Base-by-base conservation (phyloP, 2,888 invertebrate genomes). In the Stenichneumon culpator region DNA sequence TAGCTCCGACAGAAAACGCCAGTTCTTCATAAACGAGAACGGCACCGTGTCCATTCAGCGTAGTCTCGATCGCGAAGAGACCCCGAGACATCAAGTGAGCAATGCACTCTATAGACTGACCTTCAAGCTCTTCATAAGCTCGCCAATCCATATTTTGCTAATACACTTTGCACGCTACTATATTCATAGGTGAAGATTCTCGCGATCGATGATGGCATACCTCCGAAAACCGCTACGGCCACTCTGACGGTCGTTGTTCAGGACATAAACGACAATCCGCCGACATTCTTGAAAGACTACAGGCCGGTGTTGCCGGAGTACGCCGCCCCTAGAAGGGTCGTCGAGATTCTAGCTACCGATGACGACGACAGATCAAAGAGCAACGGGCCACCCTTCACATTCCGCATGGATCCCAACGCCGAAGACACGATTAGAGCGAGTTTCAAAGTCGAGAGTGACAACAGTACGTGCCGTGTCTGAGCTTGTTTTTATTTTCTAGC, bases 381-480 rank as follows among this genome's bases (percentile, higher is more conserved):
- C 91, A 99, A 99, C 93, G 99, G 99, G 0, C 99, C 99, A 60
- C 99, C 99, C n/a, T 99, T 99, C 95, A 97, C 98, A 90, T 97
- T 99, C 94, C 95, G 98, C 89, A 95, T 99, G 95, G 98, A 99
- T 92, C 98, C 98, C 54, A 98, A 98, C 89, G 98, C 98, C 3
- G 98, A 98, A 93, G 98, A 99, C 93, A 97, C 98, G 87, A 98
- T 99, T 87, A 96, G 98, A 91, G 97, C 98, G 50, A 98, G 98
- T 36, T 99, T 99, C 94, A 98, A 98, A 95, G 98, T 99, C 77
- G 98, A 98, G 94, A 99, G 99, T 95, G 98, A 99, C 95, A 98
- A 98, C 94, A 98, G 97, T 97, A 94, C 96, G 97, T 95, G 57
- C 32, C 39, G 52, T 70, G 39, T 54, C 52, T 44, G 28, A 14